Evolutionary conservation across 1,140 invertebrate species (phyloP).

Genomic region (Drosophila subpulchrella): DNA sequence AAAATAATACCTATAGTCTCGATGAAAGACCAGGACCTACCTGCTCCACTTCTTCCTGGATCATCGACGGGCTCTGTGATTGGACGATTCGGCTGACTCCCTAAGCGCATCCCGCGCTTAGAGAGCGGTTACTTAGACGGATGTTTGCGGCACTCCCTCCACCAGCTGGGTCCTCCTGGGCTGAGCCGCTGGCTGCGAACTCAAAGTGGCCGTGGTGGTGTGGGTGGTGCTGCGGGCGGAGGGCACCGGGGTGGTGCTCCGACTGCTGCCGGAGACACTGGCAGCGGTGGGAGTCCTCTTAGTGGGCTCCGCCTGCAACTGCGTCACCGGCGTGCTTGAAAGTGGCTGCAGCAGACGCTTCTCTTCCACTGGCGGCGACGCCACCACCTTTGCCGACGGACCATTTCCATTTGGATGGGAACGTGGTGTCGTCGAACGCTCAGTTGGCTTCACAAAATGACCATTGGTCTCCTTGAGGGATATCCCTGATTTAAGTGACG

Average conservation of each 20-base stretch:
- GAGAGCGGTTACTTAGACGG: constrained; percentile 84
- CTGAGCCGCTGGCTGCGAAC: constrained; percentile 53
- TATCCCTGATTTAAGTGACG: constrained; percentile 85
- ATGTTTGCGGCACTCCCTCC: constrained; percentile 82
- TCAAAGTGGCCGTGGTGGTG: constrained; percentile 70
- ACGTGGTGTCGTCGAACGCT: constrained; percentile 45
- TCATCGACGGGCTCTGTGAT: constrained; percentile 25
- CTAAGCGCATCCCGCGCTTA: constrained; percentile 75
- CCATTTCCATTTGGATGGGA: constrained; percentile 55
- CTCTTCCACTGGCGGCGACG: constrained; percentile 58
- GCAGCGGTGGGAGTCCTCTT: constrained; percentile 27
- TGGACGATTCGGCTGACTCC: constrained; percentile 50
- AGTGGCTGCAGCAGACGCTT: constrained; percentile 69
- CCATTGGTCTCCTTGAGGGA: constrained; percentile 79
- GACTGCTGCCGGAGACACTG: constrained; percentile 58
- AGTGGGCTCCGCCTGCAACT: constrained; percentile 63
- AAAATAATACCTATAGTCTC: not conserved
- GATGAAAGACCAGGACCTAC: not conserved
- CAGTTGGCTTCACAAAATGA: constrained; percentile 46
- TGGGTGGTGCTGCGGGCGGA: constrained; percentile 69
- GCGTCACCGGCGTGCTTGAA: constrained; percentile 67
- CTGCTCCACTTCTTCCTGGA: constrained; percentile 6
- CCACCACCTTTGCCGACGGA: constrained; percentile 11
- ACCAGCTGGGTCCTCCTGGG: constrained; percentile 78
- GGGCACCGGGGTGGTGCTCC: constrained; percentile 77